These are phyloP conservation scores for Malurus splendens DNA, from an alignment of 2,797 vertebrate genomes.

Conservation along the genomic window DNA sequence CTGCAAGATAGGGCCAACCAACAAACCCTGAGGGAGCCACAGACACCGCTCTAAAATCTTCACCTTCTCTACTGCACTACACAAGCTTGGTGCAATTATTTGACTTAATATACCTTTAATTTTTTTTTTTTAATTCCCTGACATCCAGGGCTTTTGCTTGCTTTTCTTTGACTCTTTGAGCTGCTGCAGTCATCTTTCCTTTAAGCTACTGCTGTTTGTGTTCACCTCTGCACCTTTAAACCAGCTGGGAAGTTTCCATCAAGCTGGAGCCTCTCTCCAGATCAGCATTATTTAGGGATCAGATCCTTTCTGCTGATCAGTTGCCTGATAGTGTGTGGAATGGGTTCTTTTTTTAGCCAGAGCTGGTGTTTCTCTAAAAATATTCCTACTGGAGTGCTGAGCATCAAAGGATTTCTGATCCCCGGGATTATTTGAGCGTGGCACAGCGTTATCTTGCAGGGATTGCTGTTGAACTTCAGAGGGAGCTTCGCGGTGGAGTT, in stretches of 20 bases:
- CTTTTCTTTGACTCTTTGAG: not conserved
- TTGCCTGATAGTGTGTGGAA: not conserved
- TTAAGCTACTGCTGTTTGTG: not conserved
- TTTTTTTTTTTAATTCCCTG: not conserved
- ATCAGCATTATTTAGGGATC: not conserved
- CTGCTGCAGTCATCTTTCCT: not conserved
- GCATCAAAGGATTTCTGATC: slow-evolving; percentile 1
- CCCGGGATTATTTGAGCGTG: not conserved
- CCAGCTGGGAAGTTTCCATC: not conserved
- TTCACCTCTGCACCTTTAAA: not conserved
- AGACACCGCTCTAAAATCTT: not conserved
- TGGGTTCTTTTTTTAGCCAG: not conserved
- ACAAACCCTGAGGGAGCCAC: not conserved
- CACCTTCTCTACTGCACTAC: not conserved
- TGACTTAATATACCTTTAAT: not conserved
- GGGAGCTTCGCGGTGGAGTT: not conserved
- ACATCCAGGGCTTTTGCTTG: not conserved
- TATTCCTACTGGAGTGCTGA: not conserved
- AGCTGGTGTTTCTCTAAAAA: not conserved
- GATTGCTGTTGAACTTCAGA: not conserved
- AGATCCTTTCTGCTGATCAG: not conserved
- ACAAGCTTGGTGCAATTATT: not conserved
- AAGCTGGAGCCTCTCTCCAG: not conserved
- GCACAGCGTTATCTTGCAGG: not conserved
- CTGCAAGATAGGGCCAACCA: not conserved